Evolutionary conservation across 2,888 invertebrate species (phyloP).

Genomic region (Synanthedon myopaeformis): DNA sequence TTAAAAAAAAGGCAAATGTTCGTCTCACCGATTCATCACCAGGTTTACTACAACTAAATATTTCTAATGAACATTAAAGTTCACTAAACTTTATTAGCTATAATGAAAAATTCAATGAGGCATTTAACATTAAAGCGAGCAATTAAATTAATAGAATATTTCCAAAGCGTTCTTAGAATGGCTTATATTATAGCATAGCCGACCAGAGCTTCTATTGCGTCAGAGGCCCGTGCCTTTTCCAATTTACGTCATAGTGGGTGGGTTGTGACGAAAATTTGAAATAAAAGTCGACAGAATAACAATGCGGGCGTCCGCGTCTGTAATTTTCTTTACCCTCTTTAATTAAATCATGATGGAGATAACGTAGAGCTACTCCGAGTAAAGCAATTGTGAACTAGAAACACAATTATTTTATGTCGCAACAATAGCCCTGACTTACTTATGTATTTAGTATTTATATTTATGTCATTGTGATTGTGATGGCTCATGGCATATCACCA

Average conservation of each 20-base stretch:
- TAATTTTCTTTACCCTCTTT: constrained; percentile 1
- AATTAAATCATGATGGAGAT: not conserved
- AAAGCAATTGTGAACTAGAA: not conserved
- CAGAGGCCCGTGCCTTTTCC: constrained; percentile 12
- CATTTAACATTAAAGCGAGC: too few species aligned
- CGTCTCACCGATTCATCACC: too few species aligned
- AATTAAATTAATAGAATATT: not conserved
- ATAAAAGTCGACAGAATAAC: constrained; percentile 11
- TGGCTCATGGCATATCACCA: too few species aligned
- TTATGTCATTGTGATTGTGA: too few species aligned
- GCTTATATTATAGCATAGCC: constrained; percentile 2
- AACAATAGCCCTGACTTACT: too few species aligned
- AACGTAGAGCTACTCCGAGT: not conserved
- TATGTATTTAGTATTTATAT: too few species aligned
- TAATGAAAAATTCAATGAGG: too few species aligned
- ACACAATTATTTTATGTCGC: not conserved
- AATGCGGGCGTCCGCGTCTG: constrained; percentile 4
- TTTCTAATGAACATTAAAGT: too few species aligned
- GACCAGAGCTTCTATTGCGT: constrained; percentile 10
- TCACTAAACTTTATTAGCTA: too few species aligned
- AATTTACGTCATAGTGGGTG: constrained; percentile 17
- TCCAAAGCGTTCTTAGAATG: constrained; percentile 3
- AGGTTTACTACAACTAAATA: too few species aligned
- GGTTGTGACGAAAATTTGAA: constrained; percentile 9
- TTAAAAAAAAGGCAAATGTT: too few species aligned